Evolutionary conservation across 2,113 vertebrate species (phyloP).

Genomic region (Cyanistes caeruleus): DNA sequence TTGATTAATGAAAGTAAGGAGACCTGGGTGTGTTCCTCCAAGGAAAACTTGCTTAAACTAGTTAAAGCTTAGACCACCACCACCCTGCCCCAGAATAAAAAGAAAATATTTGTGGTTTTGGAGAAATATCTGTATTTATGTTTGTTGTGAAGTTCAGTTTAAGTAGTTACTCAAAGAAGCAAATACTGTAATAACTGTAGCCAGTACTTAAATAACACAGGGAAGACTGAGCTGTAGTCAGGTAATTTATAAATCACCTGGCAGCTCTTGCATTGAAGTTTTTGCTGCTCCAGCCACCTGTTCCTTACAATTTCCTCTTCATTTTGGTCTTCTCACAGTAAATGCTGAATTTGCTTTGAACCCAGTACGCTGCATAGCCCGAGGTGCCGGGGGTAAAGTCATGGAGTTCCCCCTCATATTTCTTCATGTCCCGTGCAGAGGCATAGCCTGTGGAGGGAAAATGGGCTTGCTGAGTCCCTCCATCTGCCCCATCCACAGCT

Average conservation of each 20-base stretch:
- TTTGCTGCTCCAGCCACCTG: not conserved
- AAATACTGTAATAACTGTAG: not conserved
- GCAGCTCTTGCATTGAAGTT: not conserved
- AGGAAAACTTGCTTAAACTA: not conserved
- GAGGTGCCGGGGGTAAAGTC: constrained; percentile 75
- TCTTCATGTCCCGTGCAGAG: constrained; percentile 73
- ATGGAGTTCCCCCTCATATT: constrained; percentile 67
- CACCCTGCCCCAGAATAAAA: not conserved
- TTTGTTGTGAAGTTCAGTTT: not conserved
- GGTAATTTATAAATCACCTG: not conserved
- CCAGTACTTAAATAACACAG: not conserved
- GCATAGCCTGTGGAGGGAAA: constrained; percentile 58
- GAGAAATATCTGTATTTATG: not conserved
- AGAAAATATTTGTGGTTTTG: not conserved
- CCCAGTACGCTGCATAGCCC: constrained; percentile 64
- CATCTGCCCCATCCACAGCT: fast-evolving
- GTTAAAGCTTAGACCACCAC: not conserved
- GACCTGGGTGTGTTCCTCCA: fast-evolving
- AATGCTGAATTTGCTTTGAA: constrained; percentile 60
- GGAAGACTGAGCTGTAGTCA: fast-evolving
- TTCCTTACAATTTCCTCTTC: constrained; percentile 46
- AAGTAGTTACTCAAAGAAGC: not conserved
- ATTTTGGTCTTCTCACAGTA: not conserved
- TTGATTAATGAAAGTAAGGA: not conserved
- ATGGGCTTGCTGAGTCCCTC: fast-evolving